Conservation (phyloP, 2,888 invertebrate species). For the Ecliptopera silaceata region DNA sequence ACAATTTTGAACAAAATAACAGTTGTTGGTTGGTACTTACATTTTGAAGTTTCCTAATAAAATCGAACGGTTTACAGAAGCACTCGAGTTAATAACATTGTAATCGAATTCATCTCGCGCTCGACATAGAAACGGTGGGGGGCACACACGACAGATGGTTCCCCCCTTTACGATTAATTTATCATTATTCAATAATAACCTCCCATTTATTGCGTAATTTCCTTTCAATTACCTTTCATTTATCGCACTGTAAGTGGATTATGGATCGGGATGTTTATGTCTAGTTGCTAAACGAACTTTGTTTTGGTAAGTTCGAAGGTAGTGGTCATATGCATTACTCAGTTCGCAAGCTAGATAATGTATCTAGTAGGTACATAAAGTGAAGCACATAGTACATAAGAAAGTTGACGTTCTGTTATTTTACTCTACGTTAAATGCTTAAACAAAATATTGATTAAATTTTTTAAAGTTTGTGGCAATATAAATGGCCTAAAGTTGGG, state of each 20-base stretch:
- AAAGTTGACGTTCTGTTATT: too few species aligned
- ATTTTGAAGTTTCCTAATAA: constrained; percentile 15
- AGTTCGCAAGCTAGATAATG: too few species aligned
- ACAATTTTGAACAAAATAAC: neutral
- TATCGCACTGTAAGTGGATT: constrained; percentile 77
- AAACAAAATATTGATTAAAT: too few species aligned
- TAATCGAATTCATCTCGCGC: constrained; percentile 51
- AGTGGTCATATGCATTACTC: too few species aligned
- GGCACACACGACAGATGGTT: constrained; percentile 73
- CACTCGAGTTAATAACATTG: constrained; percentile 50
- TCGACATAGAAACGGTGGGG: constrained; percentile 42
- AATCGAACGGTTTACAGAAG: constrained; percentile 36
- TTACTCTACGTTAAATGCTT: too few species aligned
- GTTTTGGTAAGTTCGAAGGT: neutral
- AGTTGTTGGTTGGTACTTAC: neutral
- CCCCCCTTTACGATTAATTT: constrained; percentile 76
- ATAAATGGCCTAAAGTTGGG: too few species aligned
- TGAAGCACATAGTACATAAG: too few species aligned
- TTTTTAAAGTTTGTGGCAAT: too few species aligned
- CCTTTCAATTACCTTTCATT: constrained; percentile 81
- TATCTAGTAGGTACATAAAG: too few species aligned
- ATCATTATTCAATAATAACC: constrained; percentile 83
- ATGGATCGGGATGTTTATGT: constrained; percentile 40
- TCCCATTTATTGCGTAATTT: constrained; percentile 81
- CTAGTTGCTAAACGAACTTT: constrained; percentile 9